Percentiles rank a stretch among this genome's conserved stretches.
Conservation (phyloP, 2,113 vertebrate genomes). For the Arvicanthis niloticus region DNA sequence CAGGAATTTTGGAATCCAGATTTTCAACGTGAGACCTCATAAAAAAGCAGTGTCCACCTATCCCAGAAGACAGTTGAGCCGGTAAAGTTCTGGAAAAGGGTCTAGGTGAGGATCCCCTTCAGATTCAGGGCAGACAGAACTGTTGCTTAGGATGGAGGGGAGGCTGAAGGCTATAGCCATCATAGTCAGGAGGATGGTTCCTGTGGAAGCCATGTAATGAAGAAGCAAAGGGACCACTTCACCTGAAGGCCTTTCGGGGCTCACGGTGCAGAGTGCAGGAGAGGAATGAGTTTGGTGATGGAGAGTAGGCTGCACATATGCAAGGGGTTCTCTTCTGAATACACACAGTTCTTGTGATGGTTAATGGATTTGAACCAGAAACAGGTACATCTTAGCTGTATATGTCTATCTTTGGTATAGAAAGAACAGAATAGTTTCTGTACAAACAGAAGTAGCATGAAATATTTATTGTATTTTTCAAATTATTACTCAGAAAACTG, state of each 20-base stretch:
- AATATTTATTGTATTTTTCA: conserved; percentile 21
- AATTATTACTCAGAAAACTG: background rate
- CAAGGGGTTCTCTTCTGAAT: background rate
- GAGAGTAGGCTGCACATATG: too few species aligned
- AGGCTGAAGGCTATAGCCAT: background rate
- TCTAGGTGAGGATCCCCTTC: background rate
- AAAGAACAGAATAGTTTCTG: conserved; percentile 8
- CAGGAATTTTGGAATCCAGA: background rate
- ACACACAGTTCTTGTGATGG: background rate
- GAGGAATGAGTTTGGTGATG: background rate
- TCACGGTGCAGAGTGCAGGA: background rate
- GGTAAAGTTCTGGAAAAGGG: background rate
- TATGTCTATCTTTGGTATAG: background rate
- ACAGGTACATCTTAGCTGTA: background rate
- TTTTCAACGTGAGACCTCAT: background rate
- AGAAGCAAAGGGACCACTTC: background rate
- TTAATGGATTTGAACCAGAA: conserved; percentile 46
- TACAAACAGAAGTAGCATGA: background rate
- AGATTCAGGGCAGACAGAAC: background rate
- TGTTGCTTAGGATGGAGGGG: background rate
- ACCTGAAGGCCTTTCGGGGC: background rate
- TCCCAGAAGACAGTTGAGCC: background rate
- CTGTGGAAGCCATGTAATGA: background rate
- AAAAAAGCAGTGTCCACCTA: background rate
- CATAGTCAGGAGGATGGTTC: background rate